Evolutionary conservation across 1,140 invertebrate genomes (phyloP).

Genomic region (Zaprionus ornatus): DNA sequence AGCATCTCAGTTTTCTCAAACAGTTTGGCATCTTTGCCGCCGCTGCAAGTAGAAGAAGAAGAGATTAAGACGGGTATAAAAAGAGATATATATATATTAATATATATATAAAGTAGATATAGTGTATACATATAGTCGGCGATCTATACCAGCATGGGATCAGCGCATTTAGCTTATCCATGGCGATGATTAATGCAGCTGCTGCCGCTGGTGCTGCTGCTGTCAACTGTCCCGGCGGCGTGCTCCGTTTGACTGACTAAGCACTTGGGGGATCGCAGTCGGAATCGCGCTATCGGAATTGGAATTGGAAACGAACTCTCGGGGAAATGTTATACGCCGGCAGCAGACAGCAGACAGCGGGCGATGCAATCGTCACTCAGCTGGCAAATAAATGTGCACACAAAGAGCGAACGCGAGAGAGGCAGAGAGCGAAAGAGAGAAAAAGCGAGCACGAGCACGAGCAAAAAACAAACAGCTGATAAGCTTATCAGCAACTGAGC

Average conservation of each 20-base stretch:
- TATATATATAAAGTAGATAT: not conserved
- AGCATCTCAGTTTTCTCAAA: conserved; percentile 67
- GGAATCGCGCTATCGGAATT: conserved; percentile 4
- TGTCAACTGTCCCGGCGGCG: conserved; percentile 21
- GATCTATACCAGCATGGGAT: conserved; percentile 67
- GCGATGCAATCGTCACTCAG: conserved; percentile 7
- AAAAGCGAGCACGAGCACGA: conserved; percentile 19
- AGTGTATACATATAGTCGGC: not conserved
- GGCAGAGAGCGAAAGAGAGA: conserved; percentile 11
- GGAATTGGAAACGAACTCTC: conserved; percentile 5
- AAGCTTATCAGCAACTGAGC: conserved; percentile 64
- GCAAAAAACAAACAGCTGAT: conserved; percentile 49
- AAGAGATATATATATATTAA: not conserved
- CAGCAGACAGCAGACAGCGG: conserved; percentile 6
- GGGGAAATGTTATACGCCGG: conserved; percentile 16
- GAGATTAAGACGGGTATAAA: not conserved
- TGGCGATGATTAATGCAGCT: conserved; percentile 62
- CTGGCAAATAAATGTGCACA: conserved; percentile 28
- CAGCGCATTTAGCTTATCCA: conserved; percentile 67
- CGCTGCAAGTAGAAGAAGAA: conserved; percentile 40
- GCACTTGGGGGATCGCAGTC: conserved; percentile 8
- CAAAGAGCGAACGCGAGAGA: not conserved
- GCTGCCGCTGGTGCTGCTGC: not conserved
- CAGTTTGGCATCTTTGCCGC: conserved; percentile 73
- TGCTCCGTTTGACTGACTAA: conserved; percentile 36